These are phyloP conservation scores for Aphelocoma californica DNA, from an alignment of 2,797 vertebrate species.

Conservation along the genomic window DNA sequence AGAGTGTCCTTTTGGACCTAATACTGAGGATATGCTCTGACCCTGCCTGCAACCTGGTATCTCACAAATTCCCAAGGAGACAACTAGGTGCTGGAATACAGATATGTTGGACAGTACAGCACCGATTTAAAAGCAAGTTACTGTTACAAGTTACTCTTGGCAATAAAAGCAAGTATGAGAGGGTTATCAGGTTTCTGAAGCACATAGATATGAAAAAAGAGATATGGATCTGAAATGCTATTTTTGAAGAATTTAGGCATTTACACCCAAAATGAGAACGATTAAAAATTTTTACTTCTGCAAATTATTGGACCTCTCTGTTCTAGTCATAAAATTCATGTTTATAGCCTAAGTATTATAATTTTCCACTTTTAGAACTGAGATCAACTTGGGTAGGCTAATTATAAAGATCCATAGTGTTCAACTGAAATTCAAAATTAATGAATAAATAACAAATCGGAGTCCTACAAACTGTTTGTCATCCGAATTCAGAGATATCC, in stretches of 20 bases:
- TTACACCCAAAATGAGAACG: neutral
- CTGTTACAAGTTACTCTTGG: neutral
- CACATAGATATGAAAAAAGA: neutral
- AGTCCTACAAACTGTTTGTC: neutral
- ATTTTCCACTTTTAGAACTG: neutral
- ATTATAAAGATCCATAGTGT: neutral
- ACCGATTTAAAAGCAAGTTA: neutral
- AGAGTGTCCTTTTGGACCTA: neutral
- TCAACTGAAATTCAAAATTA: neutral
- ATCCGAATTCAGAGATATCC: neutral
- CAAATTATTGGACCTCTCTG: neutral
- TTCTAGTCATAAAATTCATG: neutral
- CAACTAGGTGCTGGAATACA: fast-evolving
- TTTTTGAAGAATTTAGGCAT: neutral
- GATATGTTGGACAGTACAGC: neutral
- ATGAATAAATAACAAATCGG: neutral
- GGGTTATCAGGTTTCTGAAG: neutral
- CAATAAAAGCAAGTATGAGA: neutral
- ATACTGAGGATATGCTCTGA: neutral
- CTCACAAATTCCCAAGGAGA: neutral
- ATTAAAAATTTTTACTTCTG: neutral
- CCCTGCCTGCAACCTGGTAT: neutral
- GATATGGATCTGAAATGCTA: fast-evolving
- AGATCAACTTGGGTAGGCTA: neutral
- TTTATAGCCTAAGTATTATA: neutral